A percentile compares a stretch with the other conserved stretches of the same genome.
Evolutionary conservation across 2,113 vertebrate genomes (phyloP).

Genomic region (Platichthys stellatus): DNA sequence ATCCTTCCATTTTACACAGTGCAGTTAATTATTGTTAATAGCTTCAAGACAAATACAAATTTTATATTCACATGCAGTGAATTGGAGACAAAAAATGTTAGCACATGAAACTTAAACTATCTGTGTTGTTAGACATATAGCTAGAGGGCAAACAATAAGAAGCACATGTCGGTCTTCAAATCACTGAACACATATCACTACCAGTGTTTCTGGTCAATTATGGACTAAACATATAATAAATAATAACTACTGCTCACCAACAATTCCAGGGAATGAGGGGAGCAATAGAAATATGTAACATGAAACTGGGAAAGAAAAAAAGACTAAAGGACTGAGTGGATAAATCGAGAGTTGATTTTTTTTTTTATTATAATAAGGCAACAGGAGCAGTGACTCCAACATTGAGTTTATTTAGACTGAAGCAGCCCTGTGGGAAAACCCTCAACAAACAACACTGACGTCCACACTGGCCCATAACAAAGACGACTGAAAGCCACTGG

Average conservation of each 20-base stretch:
- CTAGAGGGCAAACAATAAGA: not conserved
- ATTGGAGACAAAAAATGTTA: too few species aligned
- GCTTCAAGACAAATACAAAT: too few species aligned
- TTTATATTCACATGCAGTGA: too few species aligned
- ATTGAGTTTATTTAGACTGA: constrained; percentile 33
- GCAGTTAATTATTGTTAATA: too few species aligned
- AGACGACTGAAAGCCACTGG: constrained; percentile 6
- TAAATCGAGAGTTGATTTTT: too few species aligned
- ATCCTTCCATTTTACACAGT: too few species aligned
- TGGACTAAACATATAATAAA: not conserved
- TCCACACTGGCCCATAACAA: constrained; percentile 18
- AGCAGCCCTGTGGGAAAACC: constrained; percentile 34
- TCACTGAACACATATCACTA: not conserved
- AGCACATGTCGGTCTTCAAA: not conserved
- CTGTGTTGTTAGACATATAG: not conserved
- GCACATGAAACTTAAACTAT: not conserved
- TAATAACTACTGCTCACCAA: too few species aligned
- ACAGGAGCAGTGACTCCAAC: constrained; percentile 15
- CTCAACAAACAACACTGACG: constrained; percentile 17
- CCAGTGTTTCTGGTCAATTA: not conserved
- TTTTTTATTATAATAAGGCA: not conserved
- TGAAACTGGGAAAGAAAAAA: too few species aligned
- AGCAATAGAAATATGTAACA: too few species aligned
- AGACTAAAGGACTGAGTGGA: too few species aligned
- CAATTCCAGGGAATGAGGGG: too few species aligned